Evolutionary conservation across 2,113 vertebrate genomes (phyloP), one percentile per base, ranked within the genome.

Genomic region (Phalacrocorax pelagicus): DNA sequence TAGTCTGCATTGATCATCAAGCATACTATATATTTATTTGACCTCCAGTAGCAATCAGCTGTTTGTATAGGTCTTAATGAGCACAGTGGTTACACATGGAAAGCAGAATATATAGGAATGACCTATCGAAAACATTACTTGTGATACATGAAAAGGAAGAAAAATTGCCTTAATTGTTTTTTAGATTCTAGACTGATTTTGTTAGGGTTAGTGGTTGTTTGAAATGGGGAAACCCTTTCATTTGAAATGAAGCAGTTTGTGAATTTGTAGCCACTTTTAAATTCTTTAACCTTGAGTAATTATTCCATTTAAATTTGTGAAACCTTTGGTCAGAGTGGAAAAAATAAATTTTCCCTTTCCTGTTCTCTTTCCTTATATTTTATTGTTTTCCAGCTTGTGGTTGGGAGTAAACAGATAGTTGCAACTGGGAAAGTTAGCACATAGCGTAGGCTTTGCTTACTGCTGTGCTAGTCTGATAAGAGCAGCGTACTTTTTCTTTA

Each of bases 281-380:
- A 26, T 77, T 46, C 23, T 62, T 55, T 63, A 63, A n/a, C 12
- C 13, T 40, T 42, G 12, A 71, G 22, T 63, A 65, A 49, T 52
- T 72, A 52, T 14, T 65, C 26, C 3, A 3, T 59, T 79, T n/a
- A 26, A 72, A 72, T 88, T 79, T 4, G 2, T 77, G 42, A 71
- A 88, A 61, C 44, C 18, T 79, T 34, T 82, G 27, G 15, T 19
- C 29, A 59, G 49, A 71, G 44, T 42, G 8, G 11, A 15, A 79
- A 75, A 72, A 72, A 81, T 13, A 0, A 7, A 0, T 40, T 85
- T 71, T 54, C 20, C 1, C 3, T 22, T 34, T 70, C 10, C 15
- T 51, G 1, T 73, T 74, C 11, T 40, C 4, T 32, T 83, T 57
- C 20, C 7, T 66, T 5, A 1, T 44, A 13, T 27, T 79, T 27